Percentiles rank a stretch among this genome's conserved stretches.
Conservation (phyloP, 2,113 vertebrate species). For the Heterocephalus glaber region DNA sequence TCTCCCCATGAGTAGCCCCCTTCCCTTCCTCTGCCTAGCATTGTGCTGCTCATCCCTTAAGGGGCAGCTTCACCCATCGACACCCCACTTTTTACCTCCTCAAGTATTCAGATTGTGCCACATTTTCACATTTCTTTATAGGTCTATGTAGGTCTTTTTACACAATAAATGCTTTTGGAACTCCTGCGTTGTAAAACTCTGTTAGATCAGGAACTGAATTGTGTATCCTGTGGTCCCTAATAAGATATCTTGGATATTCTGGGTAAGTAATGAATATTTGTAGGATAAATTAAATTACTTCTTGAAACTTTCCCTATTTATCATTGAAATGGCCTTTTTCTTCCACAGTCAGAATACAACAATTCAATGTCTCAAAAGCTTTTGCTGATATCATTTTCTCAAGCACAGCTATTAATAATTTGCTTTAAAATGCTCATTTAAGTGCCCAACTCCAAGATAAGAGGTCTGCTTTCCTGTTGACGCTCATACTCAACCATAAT, state of each 20-base stretch:
- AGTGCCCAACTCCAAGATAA: slow-evolving; percentile 77
- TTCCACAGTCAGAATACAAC: slow-evolving; percentile 32
- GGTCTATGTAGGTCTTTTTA: slow-evolving; percentile 13
- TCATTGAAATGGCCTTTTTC: slow-evolving; percentile 55
- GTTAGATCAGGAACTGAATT: slow-evolving; percentile 31
- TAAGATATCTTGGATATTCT: slow-evolving; percentile 47
- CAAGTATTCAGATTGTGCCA: background rate
- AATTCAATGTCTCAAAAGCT: slow-evolving; percentile 64
- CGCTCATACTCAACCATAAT: slow-evolving; percentile 73
- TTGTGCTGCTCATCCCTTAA: background rate
- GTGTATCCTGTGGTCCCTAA: background rate
- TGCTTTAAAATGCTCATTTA: slow-evolving; percentile 79
- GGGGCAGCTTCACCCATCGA: background rate
- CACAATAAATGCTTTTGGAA: slow-evolving; percentile 31
- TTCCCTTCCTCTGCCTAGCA: background rate
- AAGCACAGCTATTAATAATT: slow-evolving; percentile 74
- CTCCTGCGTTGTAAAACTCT: slow-evolving; percentile 18
- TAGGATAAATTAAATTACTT: slow-evolving; percentile 61
- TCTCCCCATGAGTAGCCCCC: accelerated
- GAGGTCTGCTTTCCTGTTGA: slow-evolving; percentile 79
- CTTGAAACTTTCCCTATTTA: slow-evolving; percentile 55
- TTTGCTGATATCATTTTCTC: slow-evolving; percentile 69
- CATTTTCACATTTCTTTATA: slow-evolving; percentile 13
- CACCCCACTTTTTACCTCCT: background rate
- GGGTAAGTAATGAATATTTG: slow-evolving; percentile 56